Base-by-base conservation (phyloP, 2,888 invertebrate species). In the Orthosia gracilis region DNA sequence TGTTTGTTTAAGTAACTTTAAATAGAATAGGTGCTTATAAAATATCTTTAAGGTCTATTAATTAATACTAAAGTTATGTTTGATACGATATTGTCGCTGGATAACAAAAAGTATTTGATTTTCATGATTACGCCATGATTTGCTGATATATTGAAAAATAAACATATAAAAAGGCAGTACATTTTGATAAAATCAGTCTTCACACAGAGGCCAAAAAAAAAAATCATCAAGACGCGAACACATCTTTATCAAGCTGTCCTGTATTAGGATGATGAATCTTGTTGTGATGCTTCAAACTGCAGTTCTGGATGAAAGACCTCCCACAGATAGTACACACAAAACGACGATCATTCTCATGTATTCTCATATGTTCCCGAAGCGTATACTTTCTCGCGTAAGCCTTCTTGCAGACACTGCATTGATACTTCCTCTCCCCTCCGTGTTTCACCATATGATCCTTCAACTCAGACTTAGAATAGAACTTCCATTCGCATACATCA, bases 361-460 rank as follows among this genome's bases (percentile, higher is more conserved):
- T 96, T n/a, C 94, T 87, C 93, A 94, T 94, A 79, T 96, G 96
- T 59, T 95, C 95, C 3, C 91, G 90, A n/a, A 96, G 82, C 0
- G 96, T 96, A 80, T 94, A 94, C 61, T 94, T 95, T 75, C 96
- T 93, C 1, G 96, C 95, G 69, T 97, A 97, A 0, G 95, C 91
- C 74, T 97, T 97, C 66, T 95, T 94, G 68, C 97, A 97, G 0
- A 97, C 82, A 1, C 87, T 91, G 73, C 97, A 97, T 55, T 96
- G 93, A 62, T 94, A 96, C 71, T 96, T 96, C 9, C 95, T 92
- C 71, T 97, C 97, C 0, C 97, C 97, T 0, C 94, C 94, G 57
- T 97, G 97, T 13, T 95, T 93, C 0, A 97, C 84, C 96, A 97
- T 97, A 59, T 97, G 97, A 18, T 96, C 95, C 54, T 96, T 96